Percentiles rank a stretch among this genome's conserved stretches.
phyloP scores from a whole-genome alignment of 2,113 vertebrate genomes.

The pig (Sus scrofa) region DNA sequence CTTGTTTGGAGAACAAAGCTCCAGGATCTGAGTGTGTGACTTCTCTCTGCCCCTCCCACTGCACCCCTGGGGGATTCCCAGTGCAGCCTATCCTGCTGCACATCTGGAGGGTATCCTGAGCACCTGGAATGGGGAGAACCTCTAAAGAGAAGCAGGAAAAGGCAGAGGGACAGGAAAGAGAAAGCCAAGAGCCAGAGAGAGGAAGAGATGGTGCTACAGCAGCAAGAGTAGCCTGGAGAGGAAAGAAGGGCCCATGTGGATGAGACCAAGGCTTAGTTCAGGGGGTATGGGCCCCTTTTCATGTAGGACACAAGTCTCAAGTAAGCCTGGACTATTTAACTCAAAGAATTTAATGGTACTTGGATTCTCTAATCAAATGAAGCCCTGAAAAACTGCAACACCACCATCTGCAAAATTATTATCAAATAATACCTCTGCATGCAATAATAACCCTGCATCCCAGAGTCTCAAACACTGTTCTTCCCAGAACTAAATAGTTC shows the following conservation, averaged over 20 bases:
- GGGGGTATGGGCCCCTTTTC: not conserved
- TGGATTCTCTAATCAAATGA: not conserved
- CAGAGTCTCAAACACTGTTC: not conserved
- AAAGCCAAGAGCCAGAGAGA: not conserved
- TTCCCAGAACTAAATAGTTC: not conserved
- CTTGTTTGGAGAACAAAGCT: not conserved
- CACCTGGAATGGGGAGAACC: not conserved
- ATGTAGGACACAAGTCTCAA: not conserved
- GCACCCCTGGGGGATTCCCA: too few relatives aligned
- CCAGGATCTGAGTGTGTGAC: not conserved
- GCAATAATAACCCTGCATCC: not conserved
- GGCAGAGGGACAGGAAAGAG: too few relatives aligned
- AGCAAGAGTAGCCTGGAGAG: not conserved
- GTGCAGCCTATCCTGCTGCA: too few relatives aligned
- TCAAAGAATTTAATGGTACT: not conserved
- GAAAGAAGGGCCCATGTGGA: fast-evolving
- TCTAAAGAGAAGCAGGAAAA: not conserved
- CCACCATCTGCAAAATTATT: not conserved
- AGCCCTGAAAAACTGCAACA: not conserved
- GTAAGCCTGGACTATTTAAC: not conserved
- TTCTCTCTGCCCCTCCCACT: not conserved
- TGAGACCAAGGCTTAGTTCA: not conserved
- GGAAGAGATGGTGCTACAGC: not conserved
- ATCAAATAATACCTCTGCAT: not conserved
- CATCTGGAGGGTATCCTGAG: not conserved